Percentiles rank a stretch among this genome's conserved stretches.
phyloP scores from a whole-genome alignment of 2,113 vertebrate species.

The Peromyscus polionotus region DNA sequence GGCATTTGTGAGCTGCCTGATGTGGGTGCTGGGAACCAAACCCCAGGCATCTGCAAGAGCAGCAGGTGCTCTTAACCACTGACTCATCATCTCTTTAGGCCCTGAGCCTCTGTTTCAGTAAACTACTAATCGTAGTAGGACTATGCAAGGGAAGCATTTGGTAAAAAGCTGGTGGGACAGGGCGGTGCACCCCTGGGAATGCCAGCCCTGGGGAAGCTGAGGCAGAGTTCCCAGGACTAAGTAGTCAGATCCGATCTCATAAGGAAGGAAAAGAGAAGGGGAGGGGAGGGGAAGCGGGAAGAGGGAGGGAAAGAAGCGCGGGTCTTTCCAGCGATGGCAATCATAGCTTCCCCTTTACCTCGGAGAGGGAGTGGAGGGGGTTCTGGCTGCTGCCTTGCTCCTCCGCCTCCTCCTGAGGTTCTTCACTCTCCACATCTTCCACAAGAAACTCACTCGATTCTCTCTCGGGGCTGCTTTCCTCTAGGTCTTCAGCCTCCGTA shows the following conservation, averaged over 20 bases:
- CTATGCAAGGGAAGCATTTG: conserved; percentile 5
- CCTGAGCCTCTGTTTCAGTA: neutral
- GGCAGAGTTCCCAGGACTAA: neutral
- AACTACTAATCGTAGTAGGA: conserved; percentile 13
- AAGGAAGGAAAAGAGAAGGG: neutral
- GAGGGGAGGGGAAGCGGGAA: accelerated
- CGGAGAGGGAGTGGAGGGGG: conserved; percentile 82
- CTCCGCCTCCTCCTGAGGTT: conserved; percentile 72
- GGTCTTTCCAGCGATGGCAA: neutral
- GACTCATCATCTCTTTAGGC: neutral
- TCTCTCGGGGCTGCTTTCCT: conserved; percentile 83
- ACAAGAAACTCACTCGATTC: conserved; percentile 76
- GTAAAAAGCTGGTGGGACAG: neutral
- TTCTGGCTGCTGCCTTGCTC: conserved; percentile 57
- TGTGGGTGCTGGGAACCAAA: neutral
- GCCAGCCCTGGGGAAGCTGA: neutral
- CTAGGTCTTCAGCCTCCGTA: conserved; percentile 70
- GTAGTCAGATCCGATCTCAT: neutral
- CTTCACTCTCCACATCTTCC: conserved; percentile 75
- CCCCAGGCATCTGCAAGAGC: neutral
- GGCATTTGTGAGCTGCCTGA: neutral
- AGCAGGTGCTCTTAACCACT: neutral
- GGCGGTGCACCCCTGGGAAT: neutral
- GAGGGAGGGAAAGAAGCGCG: neutral
- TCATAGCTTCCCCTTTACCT: conserved; percentile 81